Evolutionary conservation across 2,113 vertebrate genomes (phyloP), one percentile per base, ranked within the genome.

Genomic region (Crotalus tigris): DNA sequence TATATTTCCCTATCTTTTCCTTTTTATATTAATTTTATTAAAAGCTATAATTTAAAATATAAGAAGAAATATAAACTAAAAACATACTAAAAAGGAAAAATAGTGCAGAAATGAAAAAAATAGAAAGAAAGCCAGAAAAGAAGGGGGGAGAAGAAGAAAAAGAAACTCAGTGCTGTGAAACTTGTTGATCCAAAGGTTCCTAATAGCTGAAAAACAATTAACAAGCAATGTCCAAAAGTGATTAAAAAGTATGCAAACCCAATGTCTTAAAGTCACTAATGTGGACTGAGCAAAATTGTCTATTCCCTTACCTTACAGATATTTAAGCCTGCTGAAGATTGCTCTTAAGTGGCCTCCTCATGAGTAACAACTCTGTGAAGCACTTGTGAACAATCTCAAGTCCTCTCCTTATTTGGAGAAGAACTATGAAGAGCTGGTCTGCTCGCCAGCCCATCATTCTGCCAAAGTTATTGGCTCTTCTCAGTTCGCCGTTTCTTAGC

Each of bases 1-100:
- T 53, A 29, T 64, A 75, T 91, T 95, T 94, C 95, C 44, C 57
- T 15, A 33, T 2, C 13, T 39, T n/a, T n/a, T 90, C 15, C 59
- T 53, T 75, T 8, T 81, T 39, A 81, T 81, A 39, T 33, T 81
- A 81, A 81, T 39, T 81, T 81, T 81, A 81, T 81, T 81, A 44
- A 44, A 81, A 44, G 17, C 21, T 39, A 23, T 44, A 81, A 81
- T 44, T 44, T 44, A 81, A 81, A 81, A 21, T 17, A 21, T 39
- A 81, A 44, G 15, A 69, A 64, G 13, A 39, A 81, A 81, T 81
- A 81, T 21, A 81, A 75, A 81, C 33, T 44, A 81, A 75, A 81
- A 81, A 81, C 15, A 39, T 6, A 81, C 29, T 15, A 8, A 44
- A 81, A 21, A 81, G 33, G 7, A 81, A 81, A 44, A 81, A 81